Base-by-base conservation (phyloP, 2,113 vertebrate genomes). In the Cebus imitator region DNA sequence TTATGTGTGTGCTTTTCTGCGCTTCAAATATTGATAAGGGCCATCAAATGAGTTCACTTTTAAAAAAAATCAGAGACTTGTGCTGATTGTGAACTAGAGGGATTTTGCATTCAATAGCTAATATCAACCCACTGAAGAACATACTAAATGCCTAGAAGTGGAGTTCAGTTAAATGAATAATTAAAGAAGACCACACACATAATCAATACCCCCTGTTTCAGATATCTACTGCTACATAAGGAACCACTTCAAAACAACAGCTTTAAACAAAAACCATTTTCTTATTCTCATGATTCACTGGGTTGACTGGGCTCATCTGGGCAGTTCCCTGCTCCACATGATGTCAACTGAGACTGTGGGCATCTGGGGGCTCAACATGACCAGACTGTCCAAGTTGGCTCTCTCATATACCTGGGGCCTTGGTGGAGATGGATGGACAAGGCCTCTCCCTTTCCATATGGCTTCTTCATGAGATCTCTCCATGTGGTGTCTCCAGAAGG, bases 91-190 rank as follows among this genome's bases (percentile, higher is more conserved):
- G 91, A 96, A 94, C 72, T 80, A 96, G 50, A 96, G 84, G 80
- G 52, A 13, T 90, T 97, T 78, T 35, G 37, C 72, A 92, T 66
- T 92, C 84, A 97, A 66, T 50, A 72, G 55, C 70, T 91, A 90
- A 79, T n/a, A 70, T 73, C 76, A 96, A 80, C 52, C 57, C 81
- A 90, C 4, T 88, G 76, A 81, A 80, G 97, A 96, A 92, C 45
- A 90, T 11, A 89, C 87, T 80, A 90, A 93, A 95, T 76, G 94
- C 64, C 95, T 92, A 55, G 61, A 90, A 96, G 64, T 97, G 5
- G 52, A 97, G 70, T 92, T 96, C 80, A 88, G 50, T 50, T 85
- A 92, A 78, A 96, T 96, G 90, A 98, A 97, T 97, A 97, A 98
- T 92, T 98, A 87, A 97, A 93, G 35, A 96, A 90, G 80, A 96